These are phyloP conservation scores for Eilema caniola DNA, from an alignment of 2,888 invertebrate species.

Conservation along the genomic window DNA sequence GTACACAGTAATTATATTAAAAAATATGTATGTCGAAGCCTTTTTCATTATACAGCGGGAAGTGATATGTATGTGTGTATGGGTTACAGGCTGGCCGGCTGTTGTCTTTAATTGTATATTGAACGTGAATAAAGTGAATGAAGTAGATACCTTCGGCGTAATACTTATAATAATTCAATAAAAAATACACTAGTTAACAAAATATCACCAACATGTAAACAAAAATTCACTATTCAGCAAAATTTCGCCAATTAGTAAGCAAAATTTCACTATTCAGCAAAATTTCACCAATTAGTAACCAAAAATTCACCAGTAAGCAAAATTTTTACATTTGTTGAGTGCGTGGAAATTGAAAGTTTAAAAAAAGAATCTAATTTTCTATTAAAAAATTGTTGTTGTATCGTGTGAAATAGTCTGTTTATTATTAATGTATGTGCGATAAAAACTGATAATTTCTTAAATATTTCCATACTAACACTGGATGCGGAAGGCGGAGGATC, in stretches of 20 bases:
- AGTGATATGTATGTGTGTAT: conserved; percentile 62
- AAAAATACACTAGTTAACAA: not conserved
- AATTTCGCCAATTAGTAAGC: not conserved
- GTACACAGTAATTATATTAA: conserved; percentile 58
- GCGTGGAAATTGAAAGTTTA: not conserved
- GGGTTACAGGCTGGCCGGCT: conserved; percentile 45
- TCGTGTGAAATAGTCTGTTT: not conserved
- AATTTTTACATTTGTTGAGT: not conserved
- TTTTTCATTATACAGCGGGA: conserved; percentile 56
- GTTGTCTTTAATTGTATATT: not conserved
- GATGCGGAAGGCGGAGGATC: no score
- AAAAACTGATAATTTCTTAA: no score
- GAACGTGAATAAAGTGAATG: not conserved
- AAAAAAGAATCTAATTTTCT: not conserved
- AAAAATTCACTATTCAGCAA: not conserved
- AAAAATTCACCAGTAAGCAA: not conserved
- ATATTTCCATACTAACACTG: no score
- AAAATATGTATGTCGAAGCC: conserved; percentile 64
- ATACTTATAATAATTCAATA: not conserved
- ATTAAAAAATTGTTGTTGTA: not conserved
- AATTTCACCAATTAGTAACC: not conserved
- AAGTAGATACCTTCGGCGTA: not conserved
- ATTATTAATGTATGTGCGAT: not conserved
- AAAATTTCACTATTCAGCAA: not conserved
- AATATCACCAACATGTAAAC: not conserved